These are phyloP conservation scores for Irena cyanogastra DNA, from an alignment of 2,113 vertebrate species.

Conservation along the genomic window DNA sequence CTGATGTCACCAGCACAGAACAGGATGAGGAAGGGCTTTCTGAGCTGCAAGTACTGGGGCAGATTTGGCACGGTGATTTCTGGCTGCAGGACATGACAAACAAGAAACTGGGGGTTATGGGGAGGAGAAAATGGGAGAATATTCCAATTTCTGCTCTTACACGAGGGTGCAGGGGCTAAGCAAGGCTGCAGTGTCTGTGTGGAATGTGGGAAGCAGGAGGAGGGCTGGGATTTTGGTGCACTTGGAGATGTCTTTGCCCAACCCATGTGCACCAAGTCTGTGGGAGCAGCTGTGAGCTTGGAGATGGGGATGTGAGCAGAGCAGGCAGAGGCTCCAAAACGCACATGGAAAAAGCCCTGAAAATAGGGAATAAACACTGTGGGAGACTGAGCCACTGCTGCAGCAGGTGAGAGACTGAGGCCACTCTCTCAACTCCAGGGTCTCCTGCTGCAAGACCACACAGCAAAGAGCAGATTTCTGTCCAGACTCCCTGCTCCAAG, in stretches of 20 bases:
- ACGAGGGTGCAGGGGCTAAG: accelerated
- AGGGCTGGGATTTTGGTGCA: not conserved
- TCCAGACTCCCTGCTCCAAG: not conserved
- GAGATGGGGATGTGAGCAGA: not conserved
- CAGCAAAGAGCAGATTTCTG: not conserved
- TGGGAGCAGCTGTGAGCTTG: not conserved
- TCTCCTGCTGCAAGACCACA: not conserved
- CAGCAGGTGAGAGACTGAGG: not conserved
- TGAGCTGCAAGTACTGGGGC: constrained; percentile 74
- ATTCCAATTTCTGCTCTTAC: not conserved
- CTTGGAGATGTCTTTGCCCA: not conserved
- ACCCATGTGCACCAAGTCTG: not conserved
- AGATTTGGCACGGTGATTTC: constrained; percentile 89
- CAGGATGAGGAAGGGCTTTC: constrained; percentile 84
- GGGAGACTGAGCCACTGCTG: not conserved
- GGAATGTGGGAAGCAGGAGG: not conserved
- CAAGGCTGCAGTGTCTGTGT: accelerated
- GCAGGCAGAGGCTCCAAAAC: not conserved
- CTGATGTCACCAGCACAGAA: constrained; percentile 79
- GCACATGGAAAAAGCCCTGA: not conserved
- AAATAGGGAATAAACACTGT: not conserved
- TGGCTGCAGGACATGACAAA: constrained; percentile 71
- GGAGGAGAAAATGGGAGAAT: not conserved
- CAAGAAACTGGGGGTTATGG: not conserved
- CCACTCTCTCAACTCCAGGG: not conserved